Base-by-base conservation (phyloP, 2,888 invertebrate species). In the Polia nebulosa region DNA sequence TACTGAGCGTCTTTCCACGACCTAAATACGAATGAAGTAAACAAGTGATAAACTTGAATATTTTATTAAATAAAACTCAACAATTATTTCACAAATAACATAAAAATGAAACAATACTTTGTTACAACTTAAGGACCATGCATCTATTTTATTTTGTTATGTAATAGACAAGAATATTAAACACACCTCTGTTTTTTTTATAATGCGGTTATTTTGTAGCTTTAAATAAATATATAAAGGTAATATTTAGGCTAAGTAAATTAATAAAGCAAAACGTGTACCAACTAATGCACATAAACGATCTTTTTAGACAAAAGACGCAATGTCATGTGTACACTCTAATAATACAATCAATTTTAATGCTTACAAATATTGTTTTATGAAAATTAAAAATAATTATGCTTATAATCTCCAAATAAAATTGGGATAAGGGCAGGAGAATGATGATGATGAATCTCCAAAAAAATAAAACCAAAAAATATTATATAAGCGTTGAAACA, bases 41-140 rank as follows among this genome's bases (percentile, higher is more conserved):
- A 85, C 70, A 55, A 81, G 49, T 70, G 72, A 63, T 82, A 79
- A 84, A 84, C 80, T 87, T 88, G 90, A 86, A 87, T 82, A 85
- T 91, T 94, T 95, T 93, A 94, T 93, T 94, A 91, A 90, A 91
- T 91, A 93, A 95, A 95, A 95, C 92, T 95, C 95, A 95, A 95
- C 95, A 95, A 93, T 91, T 88, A 91, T 89, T 88, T 88, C 93
- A 94, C 91, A 91, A 92, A 86, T 90, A 91, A 92, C 88, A 90
- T 91, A 49, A 88, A 84, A 90, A 88, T 86, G 80, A 87, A 88
- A 90, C 86, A 89, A 87, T 81, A 82, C 83, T 82, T 85, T 88
- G 87, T 90, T 90, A 90, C 82, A 86, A 82, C 81, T 81, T 85
- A 87, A 89, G 87, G 85, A 88, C 82, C 88, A 91, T 90, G 91